These are phyloP conservation scores for Caenorhabditis auriculariae DNA, from an alignment of 2,888 invertebrate species.

Conservation along the genomic window DNA sequence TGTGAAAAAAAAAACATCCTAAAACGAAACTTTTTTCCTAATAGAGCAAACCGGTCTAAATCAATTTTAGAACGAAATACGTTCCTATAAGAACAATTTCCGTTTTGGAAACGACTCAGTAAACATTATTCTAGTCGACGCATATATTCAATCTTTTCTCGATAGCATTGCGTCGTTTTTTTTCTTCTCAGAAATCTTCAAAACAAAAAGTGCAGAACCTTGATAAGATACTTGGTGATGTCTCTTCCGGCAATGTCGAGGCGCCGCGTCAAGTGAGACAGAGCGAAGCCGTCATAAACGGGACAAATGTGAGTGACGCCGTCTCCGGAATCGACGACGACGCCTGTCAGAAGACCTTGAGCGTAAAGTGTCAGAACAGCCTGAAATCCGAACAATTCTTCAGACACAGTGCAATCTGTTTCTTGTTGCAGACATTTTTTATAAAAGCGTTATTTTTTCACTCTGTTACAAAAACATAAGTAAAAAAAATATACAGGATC, in stretches of 20 bases:
- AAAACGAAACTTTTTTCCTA: too few species aligned
- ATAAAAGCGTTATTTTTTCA: too few species aligned
- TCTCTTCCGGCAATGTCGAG: constrained; percentile 96
- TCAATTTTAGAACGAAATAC: too few species aligned
- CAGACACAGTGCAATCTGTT: too few species aligned
- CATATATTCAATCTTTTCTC: too few species aligned
- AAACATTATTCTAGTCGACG: too few species aligned
- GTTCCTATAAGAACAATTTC: too few species aligned
- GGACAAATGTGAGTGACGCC: constrained; percentile 99
- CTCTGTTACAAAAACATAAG: background rate
- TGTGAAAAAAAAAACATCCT: too few species aligned
- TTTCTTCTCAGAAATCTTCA: background rate
- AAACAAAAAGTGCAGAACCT: constrained; percentile 71
- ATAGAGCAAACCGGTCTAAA: too few species aligned
- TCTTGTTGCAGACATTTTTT: too few species aligned
- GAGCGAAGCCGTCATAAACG: constrained; percentile 86
- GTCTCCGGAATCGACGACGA: constrained; percentile 89
- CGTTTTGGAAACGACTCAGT: too few species aligned
- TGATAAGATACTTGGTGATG: constrained; percentile 94
- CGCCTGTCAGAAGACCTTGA: constrained; percentile 85
- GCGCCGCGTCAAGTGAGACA: constrained; percentile 89
- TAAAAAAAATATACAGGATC: background rate
- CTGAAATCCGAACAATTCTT: constrained; percentile 56
- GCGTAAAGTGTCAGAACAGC: constrained; percentile 69
- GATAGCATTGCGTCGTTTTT: too few species aligned